Evolutionary conservation across 2,888 invertebrate genomes (phyloP).

Genomic region (Mechanitis mazaeus): DNA sequence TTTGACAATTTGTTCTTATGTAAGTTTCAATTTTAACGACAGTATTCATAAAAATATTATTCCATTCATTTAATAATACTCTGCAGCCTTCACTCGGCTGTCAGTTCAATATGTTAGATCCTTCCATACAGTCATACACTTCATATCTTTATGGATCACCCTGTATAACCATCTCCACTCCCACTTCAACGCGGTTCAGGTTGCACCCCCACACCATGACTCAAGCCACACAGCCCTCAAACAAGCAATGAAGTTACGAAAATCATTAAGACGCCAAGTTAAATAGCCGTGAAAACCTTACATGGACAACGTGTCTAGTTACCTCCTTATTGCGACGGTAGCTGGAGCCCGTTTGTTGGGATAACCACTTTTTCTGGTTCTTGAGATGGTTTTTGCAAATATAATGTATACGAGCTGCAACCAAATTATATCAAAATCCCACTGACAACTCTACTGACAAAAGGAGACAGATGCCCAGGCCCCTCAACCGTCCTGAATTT

Average conservation of each 20-base stretch:
- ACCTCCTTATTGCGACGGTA: conserved; percentile 44
- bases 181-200: no score
- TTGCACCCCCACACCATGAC: conserved; percentile 24
- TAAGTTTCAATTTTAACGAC: conserved; percentile 56
- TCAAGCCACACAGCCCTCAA: conserved; percentile 30
- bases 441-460: no score
- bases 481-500: no score
- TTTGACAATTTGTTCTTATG: conserved; percentile 60
- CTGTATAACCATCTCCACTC: no score
- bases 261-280: no score
- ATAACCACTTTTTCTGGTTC: conserved; percentile 57
- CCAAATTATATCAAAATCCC: conserved; percentile 25
- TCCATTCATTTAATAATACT: no score
- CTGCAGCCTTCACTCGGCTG: no score
- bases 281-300: conserved; percentile 34
- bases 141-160: no score
- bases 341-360: conserved; percentile 33
- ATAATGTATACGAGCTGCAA: conserved; percentile 66
- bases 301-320: conserved; percentile 57
- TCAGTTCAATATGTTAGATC: no score
- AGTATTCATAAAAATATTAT: conserved; percentile 16
- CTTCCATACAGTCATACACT: no score
- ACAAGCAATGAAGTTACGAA: no score
- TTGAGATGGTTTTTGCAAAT: conserved; percentile 58
- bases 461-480: no score